phyloP scores from a whole-genome alignment of 2,113 vertebrate species.

The Pluvianellus socialis region DNA sequence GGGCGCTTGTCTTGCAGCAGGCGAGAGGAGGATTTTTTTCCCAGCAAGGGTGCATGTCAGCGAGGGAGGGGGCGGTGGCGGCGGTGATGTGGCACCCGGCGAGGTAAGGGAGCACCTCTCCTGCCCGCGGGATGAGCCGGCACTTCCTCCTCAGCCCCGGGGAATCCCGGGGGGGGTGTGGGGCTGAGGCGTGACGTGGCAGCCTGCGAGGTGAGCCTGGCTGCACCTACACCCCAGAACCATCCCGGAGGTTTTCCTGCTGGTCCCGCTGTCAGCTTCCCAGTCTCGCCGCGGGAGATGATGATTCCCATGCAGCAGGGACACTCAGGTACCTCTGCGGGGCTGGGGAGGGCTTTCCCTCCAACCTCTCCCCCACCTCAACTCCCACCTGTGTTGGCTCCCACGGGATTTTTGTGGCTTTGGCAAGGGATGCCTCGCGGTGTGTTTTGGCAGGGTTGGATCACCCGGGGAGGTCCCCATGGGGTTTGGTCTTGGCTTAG shows the following conservation, averaged over 20 bases:
- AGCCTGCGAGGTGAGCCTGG: not conserved
- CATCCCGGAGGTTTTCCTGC: not conserved
- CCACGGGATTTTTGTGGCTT: not conserved
- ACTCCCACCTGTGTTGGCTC: not conserved
- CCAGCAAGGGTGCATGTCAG: not conserved
- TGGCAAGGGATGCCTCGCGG: fast-evolving
- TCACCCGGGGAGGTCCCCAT: not conserved
- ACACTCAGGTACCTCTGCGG: not conserved
- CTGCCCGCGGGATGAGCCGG: not conserved
- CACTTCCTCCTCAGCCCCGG: not conserved
- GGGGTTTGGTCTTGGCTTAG: not conserved
- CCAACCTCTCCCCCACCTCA: no score
- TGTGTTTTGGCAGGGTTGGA: not conserved
- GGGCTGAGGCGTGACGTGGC: slow-evolving; percentile 48
- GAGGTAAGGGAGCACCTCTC: not conserved
- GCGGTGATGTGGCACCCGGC: not conserved
- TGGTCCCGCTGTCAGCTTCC: not conserved
- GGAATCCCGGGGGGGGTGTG: not conserved
- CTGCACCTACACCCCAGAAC: not conserved
- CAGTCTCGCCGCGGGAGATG: not conserved
- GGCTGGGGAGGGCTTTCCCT: not conserved
- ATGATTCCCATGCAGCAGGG: not conserved
- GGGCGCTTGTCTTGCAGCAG: not conserved
- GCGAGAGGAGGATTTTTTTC: not conserved
- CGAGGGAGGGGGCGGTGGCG: not conserved